Evolutionary conservation across 2,797 vertebrate genomes (phyloP).

Genomic region (Sebastes umbrosus): DNA sequence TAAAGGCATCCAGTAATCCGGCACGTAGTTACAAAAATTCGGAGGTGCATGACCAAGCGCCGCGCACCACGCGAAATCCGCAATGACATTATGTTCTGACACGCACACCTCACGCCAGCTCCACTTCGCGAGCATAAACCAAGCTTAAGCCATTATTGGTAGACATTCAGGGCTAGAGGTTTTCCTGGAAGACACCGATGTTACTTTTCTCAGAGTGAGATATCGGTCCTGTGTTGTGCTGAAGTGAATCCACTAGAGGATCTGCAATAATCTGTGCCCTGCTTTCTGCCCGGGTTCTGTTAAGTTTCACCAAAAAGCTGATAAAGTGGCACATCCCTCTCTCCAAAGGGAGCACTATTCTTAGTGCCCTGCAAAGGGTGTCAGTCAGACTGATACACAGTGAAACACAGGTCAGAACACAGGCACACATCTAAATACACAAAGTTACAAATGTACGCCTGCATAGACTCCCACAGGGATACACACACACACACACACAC

Average conservation of each 20-base stretch:
- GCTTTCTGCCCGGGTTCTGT: constrained; percentile 43
- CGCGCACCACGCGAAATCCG: no score
- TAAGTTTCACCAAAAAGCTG: constrained; percentile 51
- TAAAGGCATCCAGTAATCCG: no score
- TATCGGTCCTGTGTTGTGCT: constrained; percentile 4
- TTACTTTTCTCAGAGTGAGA: constrained; percentile 5
- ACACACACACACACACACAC: neutral
- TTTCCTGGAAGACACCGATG: constrained; percentile 15
- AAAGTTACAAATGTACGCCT: constrained; percentile 4
- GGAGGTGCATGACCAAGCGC: no score
- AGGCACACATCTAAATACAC: neutral
- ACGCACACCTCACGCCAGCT: no score
- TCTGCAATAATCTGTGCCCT: constrained; percentile 8
- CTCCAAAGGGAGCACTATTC: constrained; percentile 65
- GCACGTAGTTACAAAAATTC: no score
- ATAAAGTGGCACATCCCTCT: constrained; percentile 67
- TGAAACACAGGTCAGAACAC: constrained; percentile 43
- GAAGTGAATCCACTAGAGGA: neutral
- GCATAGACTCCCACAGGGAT: neutral
- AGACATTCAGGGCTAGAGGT: neutral
- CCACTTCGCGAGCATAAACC: no score
- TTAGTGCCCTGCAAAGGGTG: constrained; percentile 57
- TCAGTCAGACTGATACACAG: constrained; percentile 29
- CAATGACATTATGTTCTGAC: no score
- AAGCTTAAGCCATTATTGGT: neutral